These are phyloP conservation scores for Hydractinia symbiolongicarpus DNA, from an alignment of 30 jellyfish, hydroid and myxozoan species.

Conservation along the genomic window DNA sequence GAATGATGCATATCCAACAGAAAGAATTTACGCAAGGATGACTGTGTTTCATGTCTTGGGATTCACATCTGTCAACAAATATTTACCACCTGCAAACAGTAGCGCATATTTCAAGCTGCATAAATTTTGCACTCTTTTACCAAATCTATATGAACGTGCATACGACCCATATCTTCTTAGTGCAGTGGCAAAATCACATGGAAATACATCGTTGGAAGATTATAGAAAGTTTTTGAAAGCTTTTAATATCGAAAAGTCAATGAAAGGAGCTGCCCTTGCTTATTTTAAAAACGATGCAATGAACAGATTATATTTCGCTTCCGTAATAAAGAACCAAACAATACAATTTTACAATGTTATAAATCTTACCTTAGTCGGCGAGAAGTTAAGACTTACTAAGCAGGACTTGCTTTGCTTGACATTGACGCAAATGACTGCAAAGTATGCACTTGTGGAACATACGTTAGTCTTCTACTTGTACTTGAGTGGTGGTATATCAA, in stretches of 20 bases:
- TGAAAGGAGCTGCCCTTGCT: neutral
- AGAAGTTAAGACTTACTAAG: neutral
- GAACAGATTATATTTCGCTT: no score
- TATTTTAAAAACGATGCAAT: neutral
- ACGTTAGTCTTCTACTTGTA: neutral
- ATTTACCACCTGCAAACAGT: neutral
- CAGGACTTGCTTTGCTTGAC: neutral
- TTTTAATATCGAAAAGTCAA: neutral
- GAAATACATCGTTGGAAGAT: neutral
- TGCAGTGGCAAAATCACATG: neutral
- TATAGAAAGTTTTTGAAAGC: neutral
- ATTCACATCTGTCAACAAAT: neutral
- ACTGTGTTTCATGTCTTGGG: neutral
- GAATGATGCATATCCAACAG: neutral
- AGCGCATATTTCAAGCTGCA: neutral
- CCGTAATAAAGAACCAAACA: neutral
- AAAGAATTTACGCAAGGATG: neutral
- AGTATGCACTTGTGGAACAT: neutral
- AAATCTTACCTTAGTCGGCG: neutral
- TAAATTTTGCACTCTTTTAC: neutral
- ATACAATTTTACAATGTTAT: neutral
- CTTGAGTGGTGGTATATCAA: neutral
- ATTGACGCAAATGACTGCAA: neutral
- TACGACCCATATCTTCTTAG: neutral
- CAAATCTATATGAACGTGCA: neutral